Evolutionary conservation across 2,888 invertebrate species (phyloP).

Genomic region (Branchellion lobata): DNA sequence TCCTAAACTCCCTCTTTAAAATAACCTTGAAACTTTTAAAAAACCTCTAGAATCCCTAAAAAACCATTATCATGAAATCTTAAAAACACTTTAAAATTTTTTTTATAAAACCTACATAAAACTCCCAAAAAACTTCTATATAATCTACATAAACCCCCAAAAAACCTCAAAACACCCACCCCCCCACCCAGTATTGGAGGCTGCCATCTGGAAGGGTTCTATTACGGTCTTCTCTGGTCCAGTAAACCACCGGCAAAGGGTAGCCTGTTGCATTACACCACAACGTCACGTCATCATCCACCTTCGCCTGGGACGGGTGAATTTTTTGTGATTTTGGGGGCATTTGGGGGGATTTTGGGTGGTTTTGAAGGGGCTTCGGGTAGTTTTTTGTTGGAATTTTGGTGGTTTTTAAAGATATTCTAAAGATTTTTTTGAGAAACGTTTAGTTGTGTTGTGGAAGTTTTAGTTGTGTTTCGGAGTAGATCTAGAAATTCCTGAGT

Average conservation of each 20-base stretch:
- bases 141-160: no score
- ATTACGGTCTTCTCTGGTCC: constrained; percentile 53
- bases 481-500: no score
- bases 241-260: constrained; percentile 53
- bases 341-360: background rate
- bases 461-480: no score
- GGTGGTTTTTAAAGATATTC: background rate
- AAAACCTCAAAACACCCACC: background rate
- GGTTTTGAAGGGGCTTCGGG: no score
- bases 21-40: no score
- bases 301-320: constrained; percentile 16
- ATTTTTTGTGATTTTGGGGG: background rate
- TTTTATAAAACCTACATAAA: no score
- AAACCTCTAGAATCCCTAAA: no score
- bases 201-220: constrained; percentile 52
- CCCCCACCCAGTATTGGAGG: constrained; percentile 52
- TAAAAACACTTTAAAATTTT: no score
- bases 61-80: no score
- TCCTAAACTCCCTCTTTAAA: no score
- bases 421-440: background rate
- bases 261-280: constrained; percentile 54
- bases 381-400: background rate
- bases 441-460: no score
- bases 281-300: constrained; percentile 52
- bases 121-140: no score